Percentiles rank a stretch among this genome's conserved stretches.
Evolutionary conservation across 2,797 vertebrate genomes (phyloP).

Genomic region (Peromyscus eremicus): DNA sequence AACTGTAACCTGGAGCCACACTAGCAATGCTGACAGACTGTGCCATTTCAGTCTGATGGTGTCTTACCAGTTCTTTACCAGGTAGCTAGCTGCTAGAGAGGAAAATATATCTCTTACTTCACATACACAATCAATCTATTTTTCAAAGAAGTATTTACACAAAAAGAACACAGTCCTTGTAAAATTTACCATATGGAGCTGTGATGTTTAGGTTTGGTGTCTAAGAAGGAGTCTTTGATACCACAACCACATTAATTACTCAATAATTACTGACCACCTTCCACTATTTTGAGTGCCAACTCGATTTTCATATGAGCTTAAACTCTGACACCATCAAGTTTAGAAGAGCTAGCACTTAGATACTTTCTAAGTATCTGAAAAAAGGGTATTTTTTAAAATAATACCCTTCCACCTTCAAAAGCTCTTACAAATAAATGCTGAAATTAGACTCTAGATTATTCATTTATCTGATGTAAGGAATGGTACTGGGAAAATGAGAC

Average conservation of each 20-base stretch:
- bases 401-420: neutral
- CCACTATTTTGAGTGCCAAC: slow-evolving; percentile 43
- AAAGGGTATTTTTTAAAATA: slow-evolving; percentile 2
- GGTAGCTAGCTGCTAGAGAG: neutral
- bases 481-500: neutral
- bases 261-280: slow-evolving; percentile 32
- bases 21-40: neutral
- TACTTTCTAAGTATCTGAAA: slow-evolving; percentile 32
- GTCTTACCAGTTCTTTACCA: slow-evolving; percentile 39
- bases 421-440: slow-evolving; percentile 9
- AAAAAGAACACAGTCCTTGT: slow-evolving; percentile 48
- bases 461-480: slow-evolving; percentile 39
- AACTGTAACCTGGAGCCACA: neutral
- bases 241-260: neutral
- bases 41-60: neutral
- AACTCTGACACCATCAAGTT: slow-evolving; percentile 31
- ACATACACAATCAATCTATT: slow-evolving; percentile 23
- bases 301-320: neutral
- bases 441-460: slow-evolving; percentile 12
- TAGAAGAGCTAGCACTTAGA: neutral
- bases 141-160: slow-evolving; percentile 12
- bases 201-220: neutral
- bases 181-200: slow-evolving; percentile 51
- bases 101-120: slow-evolving; percentile 32
- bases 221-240: slow-evolving; percentile 13